A percentile compares a stretch with the other conserved stretches of the same genome.
Conservation (phyloP, 1,140 invertebrate genomes). For the Bombyx mori region DNA sequence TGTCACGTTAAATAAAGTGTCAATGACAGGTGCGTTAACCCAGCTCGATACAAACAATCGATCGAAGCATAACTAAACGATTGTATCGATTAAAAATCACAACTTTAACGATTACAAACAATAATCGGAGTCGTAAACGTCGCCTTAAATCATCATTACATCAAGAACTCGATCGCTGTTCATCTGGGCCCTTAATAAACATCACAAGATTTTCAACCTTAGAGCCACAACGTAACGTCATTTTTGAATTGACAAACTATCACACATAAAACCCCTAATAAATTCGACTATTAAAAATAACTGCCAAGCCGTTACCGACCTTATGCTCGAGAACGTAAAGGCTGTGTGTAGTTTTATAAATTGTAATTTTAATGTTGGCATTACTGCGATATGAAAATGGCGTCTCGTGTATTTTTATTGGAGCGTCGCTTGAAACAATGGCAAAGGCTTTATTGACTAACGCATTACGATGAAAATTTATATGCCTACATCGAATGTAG, state of each 20-base stretch:
- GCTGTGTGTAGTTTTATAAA: slow-evolving; percentile 7
- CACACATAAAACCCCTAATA: too few relatives aligned
- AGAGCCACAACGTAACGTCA: slow-evolving; percentile 17
- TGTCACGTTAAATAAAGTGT: too few relatives aligned
- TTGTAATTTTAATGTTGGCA: slow-evolving; percentile 6
- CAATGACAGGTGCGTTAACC: too few relatives aligned
- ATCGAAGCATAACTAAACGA: too few relatives aligned
- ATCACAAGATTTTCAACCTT: slow-evolving; percentile 17
- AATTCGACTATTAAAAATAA: background rate
- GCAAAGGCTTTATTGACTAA: slow-evolving; percentile 9
- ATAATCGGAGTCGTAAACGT: slow-evolving; percentile 39
- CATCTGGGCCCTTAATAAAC: background rate
- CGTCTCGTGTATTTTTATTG: slow-evolving; percentile 35
- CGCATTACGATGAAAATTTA: background rate
- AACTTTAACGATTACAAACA: slow-evolving; percentile 23
- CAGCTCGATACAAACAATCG: too few relatives aligned
- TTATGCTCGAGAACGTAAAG: slow-evolving; percentile 4
- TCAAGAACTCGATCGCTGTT: slow-evolving; percentile 17
- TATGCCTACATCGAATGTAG: too few relatives aligned
- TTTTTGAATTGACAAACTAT: background rate
- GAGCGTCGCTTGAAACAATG: slow-evolving; percentile 32
- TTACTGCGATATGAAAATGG: slow-evolving; percentile 27
- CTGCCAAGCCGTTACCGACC: slow-evolving; percentile 7
- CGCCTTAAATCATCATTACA: slow-evolving; percentile 39
- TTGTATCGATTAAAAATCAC: slow-evolving; percentile 17